These are phyloP conservation scores for Volucella zonaria DNA, from an alignment of 2,888 invertebrate genomes.

Conservation along the genomic window DNA sequence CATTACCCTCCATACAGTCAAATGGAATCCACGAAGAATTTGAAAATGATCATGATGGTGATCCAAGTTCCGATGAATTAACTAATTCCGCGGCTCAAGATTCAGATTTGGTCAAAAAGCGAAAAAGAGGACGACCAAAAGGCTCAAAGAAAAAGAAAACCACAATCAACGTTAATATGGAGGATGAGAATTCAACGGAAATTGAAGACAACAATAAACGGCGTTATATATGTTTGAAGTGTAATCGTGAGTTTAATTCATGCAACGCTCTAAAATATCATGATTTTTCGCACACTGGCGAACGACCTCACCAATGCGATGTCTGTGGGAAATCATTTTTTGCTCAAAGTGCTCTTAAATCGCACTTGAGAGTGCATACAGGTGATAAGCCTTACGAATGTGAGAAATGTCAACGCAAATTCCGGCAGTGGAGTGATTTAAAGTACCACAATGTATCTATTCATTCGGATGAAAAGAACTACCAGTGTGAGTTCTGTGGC, in stretches of 20 bases:
- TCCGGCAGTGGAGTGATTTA: constrained; percentile 94
- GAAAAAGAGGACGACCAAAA: constrained; percentile 60
- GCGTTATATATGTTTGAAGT: constrained; percentile 81
- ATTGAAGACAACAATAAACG: constrained; percentile 51
- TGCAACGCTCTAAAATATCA: constrained; percentile 93
- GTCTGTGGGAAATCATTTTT: constrained; percentile 93
- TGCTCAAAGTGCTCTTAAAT: constrained; percentile 91
- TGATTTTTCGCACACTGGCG: constrained; percentile 90
- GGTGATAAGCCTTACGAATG: constrained; percentile 94
- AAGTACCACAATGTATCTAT: constrained; percentile 93
- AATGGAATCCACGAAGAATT: constrained; percentile 27
- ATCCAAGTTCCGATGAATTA: constrained; percentile 31
- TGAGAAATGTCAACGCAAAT: constrained; percentile 88
- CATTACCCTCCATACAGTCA: not conserved
- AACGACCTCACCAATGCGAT: constrained; percentile 90
- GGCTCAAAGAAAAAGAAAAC: constrained; percentile 22
- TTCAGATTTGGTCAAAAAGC: constrained; percentile 18
- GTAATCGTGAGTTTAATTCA: constrained; percentile 90
- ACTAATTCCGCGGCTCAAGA: constrained; percentile 15
- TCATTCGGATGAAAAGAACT: constrained; percentile 91
- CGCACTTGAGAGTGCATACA: constrained; percentile 91
- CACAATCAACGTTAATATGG: constrained; percentile 17
- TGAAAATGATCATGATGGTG: constrained; percentile 5
- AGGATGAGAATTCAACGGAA: constrained; percentile 50
- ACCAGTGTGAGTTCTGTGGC: constrained; percentile 94